Evolutionary conservation across 2,113 vertebrate genomes (phyloP).

Genomic region (Dasypus novemcinctus): DNA sequence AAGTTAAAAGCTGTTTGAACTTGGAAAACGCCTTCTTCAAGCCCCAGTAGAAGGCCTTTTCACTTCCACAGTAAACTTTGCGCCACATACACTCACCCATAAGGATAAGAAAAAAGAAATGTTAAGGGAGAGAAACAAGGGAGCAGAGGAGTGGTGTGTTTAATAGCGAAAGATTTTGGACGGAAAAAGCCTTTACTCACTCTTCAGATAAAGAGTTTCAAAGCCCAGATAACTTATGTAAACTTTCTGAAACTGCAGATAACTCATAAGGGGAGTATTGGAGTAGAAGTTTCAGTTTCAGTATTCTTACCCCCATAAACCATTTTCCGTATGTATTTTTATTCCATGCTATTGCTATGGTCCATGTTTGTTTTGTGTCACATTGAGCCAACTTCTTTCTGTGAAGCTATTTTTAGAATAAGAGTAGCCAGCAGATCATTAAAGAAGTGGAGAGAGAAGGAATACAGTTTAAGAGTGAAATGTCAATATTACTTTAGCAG

Average conservation of each 20-base stretch:
- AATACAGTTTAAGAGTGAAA: background rate
- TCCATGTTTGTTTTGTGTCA: background rate
- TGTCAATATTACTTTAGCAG: background rate
- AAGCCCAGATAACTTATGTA: background rate
- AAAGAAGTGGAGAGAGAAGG: background rate
- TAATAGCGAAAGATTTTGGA: background rate
- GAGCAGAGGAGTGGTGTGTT: background rate
- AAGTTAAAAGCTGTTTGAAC: constrained; percentile 46
- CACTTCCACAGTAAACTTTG: background rate
- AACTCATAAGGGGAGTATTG: fast-evolving
- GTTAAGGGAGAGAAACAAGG: background rate
- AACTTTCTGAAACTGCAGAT: background rate
- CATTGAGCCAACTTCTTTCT: background rate
- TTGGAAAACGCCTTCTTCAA: constrained; percentile 46
- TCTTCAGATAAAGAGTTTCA: background rate
- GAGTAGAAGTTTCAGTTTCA: background rate
- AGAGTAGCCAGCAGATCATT: background rate
- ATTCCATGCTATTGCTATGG: background rate
- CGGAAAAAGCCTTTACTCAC: background rate
- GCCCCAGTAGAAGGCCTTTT: background rate
- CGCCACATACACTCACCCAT: background rate
- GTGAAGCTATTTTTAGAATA: background rate
- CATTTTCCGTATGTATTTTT: background rate
- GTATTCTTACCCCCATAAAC: too few relatives aligned
- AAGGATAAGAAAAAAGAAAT: background rate